phyloP scores from a whole-genome alignment of 2,797 vertebrate genomes.

The Galaxias olidus region DNA sequence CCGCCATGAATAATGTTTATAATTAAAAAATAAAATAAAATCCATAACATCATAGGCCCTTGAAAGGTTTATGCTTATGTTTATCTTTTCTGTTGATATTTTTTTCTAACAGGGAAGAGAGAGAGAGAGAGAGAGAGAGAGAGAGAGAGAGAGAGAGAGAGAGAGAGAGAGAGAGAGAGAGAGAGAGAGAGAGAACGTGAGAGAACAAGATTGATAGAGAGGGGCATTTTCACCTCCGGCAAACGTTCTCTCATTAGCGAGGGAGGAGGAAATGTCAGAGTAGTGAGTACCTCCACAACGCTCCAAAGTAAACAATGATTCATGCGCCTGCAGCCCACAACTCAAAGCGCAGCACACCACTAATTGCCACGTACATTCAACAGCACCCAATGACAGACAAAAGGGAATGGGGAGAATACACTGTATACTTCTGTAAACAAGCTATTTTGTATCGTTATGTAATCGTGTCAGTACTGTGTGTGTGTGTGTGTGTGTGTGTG shows the following conservation, averaged over 20 bases:
- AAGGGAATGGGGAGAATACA: neutral
- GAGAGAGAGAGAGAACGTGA: slow-evolving; percentile 4
- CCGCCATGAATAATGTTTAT: neutral
- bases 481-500: neutral
- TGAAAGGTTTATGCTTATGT: too few species aligned
- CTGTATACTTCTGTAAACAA: neutral
- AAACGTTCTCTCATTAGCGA: slow-evolving; percentile 1
- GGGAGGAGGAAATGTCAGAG: slow-evolving; percentile 3
- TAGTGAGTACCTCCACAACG: neutral
- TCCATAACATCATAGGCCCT: too few species aligned
- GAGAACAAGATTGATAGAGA: neutral
- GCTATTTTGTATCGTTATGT: slow-evolving; percentile 5
- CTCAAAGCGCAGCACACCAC: neutral
- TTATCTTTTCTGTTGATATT: too few species aligned
- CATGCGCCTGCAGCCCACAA: neutral
- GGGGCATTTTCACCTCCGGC: neutral
- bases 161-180: slow-evolving; percentile 1
- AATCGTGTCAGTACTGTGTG: neutral
- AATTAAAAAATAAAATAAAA: too few species aligned
- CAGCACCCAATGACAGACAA: neutral
- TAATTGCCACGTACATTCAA: neutral
- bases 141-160: neutral
- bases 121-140: neutral
- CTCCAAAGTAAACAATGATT: neutral
- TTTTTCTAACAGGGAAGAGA: neutral